Evolutionary conservation across 2,888 invertebrate species (phyloP).

Genomic region (Apantesis nais): DNA sequence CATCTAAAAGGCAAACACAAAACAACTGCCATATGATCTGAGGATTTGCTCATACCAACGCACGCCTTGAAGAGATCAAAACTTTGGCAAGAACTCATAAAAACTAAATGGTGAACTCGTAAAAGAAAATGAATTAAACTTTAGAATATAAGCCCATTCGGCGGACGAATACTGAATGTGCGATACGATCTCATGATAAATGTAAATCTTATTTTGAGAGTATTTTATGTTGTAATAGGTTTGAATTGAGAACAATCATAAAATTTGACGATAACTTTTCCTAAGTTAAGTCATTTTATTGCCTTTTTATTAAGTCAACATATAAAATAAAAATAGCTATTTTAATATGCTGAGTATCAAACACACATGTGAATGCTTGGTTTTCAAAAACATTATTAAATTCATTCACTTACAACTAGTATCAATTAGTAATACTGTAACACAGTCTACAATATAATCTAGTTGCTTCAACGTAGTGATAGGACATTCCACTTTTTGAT

Average conservation of each 20-base stretch:
- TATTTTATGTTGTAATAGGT: slow-evolving; percentile 6
- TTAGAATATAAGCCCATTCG: slow-evolving; percentile 27
- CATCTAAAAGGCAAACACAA: slow-evolving; percentile 6
- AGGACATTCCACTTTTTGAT: neutral
- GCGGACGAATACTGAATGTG: slow-evolving; percentile 34
- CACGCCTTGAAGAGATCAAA: slow-evolving; percentile 35
- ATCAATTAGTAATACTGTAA: too few species aligned
- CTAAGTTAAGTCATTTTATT: neutral
- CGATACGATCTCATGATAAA: slow-evolving; percentile 6
- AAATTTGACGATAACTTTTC: neutral
- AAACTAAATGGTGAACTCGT: slow-evolving; percentile 44
- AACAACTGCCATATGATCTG: slow-evolving; percentile 22
- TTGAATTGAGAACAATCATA: neutral
- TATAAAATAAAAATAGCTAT: neutral
- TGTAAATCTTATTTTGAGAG: slow-evolving; percentile 3
- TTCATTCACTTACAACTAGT: too few species aligned
- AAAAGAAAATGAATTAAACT: slow-evolving; percentile 47
- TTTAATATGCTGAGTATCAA: neutral
- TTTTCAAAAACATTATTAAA: too few species aligned
- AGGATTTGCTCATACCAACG: slow-evolving; percentile 19
- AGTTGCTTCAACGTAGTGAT: too few species aligned
- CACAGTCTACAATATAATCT: too few species aligned
- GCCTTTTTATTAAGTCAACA: neutral
- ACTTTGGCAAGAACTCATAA: slow-evolving; percentile 39
- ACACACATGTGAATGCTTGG: too few species aligned